These are phyloP conservation scores for Ramphastos sulfuratus DNA, from an alignment of 2,113 vertebrate genomes.

Conservation along the genomic window DNA sequence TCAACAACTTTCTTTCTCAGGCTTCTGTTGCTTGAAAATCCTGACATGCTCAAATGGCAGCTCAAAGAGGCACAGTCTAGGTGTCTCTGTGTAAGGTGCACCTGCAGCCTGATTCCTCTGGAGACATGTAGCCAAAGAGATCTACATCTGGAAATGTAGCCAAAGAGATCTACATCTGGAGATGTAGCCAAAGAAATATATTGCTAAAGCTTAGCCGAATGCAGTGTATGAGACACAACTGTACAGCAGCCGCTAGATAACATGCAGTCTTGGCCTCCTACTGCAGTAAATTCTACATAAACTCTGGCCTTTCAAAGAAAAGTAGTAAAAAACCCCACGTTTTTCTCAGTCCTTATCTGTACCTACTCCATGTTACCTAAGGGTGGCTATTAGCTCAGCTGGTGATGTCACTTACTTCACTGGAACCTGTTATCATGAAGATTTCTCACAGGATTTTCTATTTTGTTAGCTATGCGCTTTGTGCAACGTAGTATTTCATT, in stretches of 20 bases:
- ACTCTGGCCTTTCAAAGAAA: constrained; percentile 10
- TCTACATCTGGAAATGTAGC: too few species aligned
- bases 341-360: constrained; percentile 53
- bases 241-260: not conserved
- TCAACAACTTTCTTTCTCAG: not conserved
- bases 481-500: constrained; percentile 24
- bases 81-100: not conserved
- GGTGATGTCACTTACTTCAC: constrained; percentile 59
- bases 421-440: constrained; percentile 51
- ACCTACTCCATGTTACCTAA: constrained; percentile 45
- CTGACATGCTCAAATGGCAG: constrained; percentile 44
- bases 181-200: not conserved
- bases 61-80: not conserved
- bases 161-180: not conserved
- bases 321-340: not conserved
- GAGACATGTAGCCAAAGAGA: too few species aligned
- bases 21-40: not conserved
- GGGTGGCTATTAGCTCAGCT: constrained; percentile 64
- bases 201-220: not conserved
- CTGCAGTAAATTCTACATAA: constrained; percentile 36
- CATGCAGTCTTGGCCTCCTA: not conserved
- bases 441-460: constrained; percentile 42
- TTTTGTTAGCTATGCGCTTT: not conserved
- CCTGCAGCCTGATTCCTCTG: not conserved
- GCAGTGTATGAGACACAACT: not conserved